Percentiles rank a stretch among this genome's conserved stretches.
phyloP scores from a whole-genome alignment of 2,113 vertebrate species.

The Pseudopodoces humilis region DNA sequence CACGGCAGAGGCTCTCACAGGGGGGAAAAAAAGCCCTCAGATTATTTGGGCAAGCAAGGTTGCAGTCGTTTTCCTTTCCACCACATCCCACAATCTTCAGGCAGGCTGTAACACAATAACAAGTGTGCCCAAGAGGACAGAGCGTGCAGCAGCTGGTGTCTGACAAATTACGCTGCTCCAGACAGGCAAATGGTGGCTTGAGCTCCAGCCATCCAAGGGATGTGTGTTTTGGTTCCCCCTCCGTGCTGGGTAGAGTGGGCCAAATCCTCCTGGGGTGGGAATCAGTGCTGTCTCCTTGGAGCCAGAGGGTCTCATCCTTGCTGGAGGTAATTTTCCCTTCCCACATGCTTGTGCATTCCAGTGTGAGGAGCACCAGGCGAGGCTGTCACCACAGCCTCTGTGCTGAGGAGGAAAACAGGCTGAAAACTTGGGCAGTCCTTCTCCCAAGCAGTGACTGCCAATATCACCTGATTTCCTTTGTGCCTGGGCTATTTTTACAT shows the following conservation, averaged over 20 bases:
- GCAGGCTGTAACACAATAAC: conserved; percentile 76
- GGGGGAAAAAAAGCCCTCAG: background rate
- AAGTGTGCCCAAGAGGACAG: conserved; percentile 76
- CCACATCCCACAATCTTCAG: conserved; percentile 70
- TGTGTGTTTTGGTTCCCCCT: conserved; percentile 41
- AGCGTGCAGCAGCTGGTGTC: conserved; percentile 76
- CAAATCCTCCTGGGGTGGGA: background rate
- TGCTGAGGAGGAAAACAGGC: background rate
- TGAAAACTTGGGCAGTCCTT: background rate
- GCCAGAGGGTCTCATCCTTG: background rate
- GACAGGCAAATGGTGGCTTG: conserved; percentile 71
- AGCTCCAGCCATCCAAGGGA: conserved; percentile 58
- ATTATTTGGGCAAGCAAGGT: conserved; percentile 43
- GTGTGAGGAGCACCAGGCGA: background rate
- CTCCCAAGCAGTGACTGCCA: background rate
- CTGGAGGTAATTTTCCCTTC: background rate
- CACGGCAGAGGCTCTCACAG: background rate
- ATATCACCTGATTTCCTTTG: background rate
- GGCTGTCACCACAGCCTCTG: background rate
- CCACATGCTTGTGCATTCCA: background rate
- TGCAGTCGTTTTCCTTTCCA: conserved; percentile 66
- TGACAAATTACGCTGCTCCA: conserved; percentile 77
- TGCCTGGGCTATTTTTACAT: background rate
- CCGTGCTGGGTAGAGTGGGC: background rate
- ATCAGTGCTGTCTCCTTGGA: background rate